A percentile compares a stretch with the other conserved stretches of the same genome.
These are phyloP conservation scores for Coregonus sp. DNA, from an alignment of 2,797 vertebrate species.

Conservation along the genomic window DNA sequence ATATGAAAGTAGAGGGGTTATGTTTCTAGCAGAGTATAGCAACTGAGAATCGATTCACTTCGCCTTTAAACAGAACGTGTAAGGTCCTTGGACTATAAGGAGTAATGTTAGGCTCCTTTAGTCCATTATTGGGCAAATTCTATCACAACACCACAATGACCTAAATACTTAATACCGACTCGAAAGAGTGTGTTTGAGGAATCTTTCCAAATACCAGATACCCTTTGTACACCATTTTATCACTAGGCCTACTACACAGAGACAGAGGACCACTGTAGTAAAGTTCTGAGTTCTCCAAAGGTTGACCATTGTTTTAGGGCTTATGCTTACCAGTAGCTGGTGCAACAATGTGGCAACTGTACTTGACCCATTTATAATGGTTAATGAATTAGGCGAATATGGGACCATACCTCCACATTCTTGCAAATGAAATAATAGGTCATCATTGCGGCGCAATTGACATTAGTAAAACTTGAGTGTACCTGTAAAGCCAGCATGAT, in stretches of 20 bases:
- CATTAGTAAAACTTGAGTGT: not conserved
- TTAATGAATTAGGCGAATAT: not conserved
- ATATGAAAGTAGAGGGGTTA: too few species aligned
- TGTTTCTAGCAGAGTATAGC: too few species aligned
- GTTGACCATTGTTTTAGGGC: not conserved
- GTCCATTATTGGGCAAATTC: too few species aligned
- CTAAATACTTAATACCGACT: slow-evolving; percentile 72
- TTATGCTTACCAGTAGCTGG: not conserved
- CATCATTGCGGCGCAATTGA: not conserved
- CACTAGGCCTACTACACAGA: not conserved
- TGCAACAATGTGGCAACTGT: not conserved
- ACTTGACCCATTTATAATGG: too few species aligned
- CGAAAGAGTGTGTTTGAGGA: not conserved
- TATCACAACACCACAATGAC: slow-evolving; percentile 39
- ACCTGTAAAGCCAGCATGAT: not conserved
- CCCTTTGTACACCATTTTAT: not conserved
- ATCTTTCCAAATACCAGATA: not conserved
- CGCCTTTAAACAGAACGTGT: too few species aligned
- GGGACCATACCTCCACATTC: not conserved
- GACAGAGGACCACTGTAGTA: not conserved
- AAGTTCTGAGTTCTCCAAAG: not conserved
- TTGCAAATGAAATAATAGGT: too few species aligned
- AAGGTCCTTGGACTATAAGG: too few species aligned
- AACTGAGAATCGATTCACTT: too few species aligned
- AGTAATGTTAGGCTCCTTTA: too few species aligned